Base-by-base conservation (phyloP, 2,888 invertebrate genomes). In the Lepidocyrtoides sp. region DNA sequence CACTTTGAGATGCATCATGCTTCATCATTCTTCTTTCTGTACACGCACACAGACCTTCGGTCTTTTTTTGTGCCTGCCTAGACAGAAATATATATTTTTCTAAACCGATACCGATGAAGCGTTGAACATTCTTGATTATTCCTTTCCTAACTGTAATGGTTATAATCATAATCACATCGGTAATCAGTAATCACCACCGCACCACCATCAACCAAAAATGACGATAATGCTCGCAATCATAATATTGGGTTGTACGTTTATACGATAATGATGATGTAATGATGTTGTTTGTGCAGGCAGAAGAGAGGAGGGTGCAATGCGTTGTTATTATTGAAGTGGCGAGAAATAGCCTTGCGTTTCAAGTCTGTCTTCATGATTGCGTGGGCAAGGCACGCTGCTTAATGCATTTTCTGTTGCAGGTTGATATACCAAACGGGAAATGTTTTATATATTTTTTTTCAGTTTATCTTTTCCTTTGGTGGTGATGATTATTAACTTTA, bases 191-290 rank as follows among this genome's bases (percentile, higher is more conserved):
- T 63, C 63, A 66, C 63, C 41, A 63, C 63, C 63, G n/a, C n/a
- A 83, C 23, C 77, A 48, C 57, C 54, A 81, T n/a, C n/a, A n/a
- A n/a, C 29, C 81, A 57, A 36, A 82, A 32, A 44, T 44, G 83
- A 44, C 26, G 51, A 66, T 83, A 66, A 83, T 83, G 66, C 14
- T 48, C 66, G 44, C 75, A 75, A 75, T 75, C 75, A 75, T 75
- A 75, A 75, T 66, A n/a, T 12, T 32, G 75, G 75, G 75, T 75
- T 75, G 44, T 79, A 29, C 54, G 54, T 51, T 54, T 32, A 20
- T 8, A 29, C n/a, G 79, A 79, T 79, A 79, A 79, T 79, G 79
- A 79, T 79, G 79, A 79, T 54, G 54, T 79, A 79, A 79, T 79
- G 79, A 79, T 79, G 79, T 79, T 79, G 79, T 79, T 79, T 51